Evolutionary conservation across 2,888 invertebrate species (phyloP).

Genomic region (Yponomeuta sedellus): DNA sequence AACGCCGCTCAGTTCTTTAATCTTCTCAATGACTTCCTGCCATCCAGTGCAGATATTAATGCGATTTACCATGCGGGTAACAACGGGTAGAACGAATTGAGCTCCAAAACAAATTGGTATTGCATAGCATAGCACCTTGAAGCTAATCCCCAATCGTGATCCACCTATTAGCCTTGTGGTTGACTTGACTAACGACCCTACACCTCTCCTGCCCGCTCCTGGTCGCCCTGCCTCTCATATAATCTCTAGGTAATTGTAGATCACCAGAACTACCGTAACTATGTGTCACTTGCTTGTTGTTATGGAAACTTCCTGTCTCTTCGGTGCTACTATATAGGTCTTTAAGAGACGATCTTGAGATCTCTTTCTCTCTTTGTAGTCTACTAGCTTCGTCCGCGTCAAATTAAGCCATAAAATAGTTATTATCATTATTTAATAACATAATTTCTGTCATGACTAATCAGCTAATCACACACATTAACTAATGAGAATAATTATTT

Average conservation of each 20-base stretch:
- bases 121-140: neutral
- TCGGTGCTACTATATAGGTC: neutral
- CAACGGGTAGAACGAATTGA: too few relatives aligned
- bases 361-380: too few relatives aligned
- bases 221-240: neutral
- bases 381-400: too few relatives aligned
- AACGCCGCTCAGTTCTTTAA: too few relatives aligned
- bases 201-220: neutral
- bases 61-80: too few relatives aligned
- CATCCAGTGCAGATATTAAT: too few relatives aligned
- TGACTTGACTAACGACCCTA: neutral
- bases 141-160: slow-evolving; percentile 4
- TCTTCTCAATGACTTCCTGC: too few relatives aligned
- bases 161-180: neutral
- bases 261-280: neutral
- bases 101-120: neutral
- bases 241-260: neutral
- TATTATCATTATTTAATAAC: too few relatives aligned
- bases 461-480: too few relatives aligned
- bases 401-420: too few relatives aligned
- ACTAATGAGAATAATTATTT: too few relatives aligned
- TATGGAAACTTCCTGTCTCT: neutral
- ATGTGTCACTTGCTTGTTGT: neutral
- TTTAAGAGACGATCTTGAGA: neutral
- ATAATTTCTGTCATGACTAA: too few relatives aligned